Percentiles rank a stretch among this genome's conserved stretches.
Conservation (phyloP, 2,797 vertebrate species). For the Nyctalus aviator region DNA sequence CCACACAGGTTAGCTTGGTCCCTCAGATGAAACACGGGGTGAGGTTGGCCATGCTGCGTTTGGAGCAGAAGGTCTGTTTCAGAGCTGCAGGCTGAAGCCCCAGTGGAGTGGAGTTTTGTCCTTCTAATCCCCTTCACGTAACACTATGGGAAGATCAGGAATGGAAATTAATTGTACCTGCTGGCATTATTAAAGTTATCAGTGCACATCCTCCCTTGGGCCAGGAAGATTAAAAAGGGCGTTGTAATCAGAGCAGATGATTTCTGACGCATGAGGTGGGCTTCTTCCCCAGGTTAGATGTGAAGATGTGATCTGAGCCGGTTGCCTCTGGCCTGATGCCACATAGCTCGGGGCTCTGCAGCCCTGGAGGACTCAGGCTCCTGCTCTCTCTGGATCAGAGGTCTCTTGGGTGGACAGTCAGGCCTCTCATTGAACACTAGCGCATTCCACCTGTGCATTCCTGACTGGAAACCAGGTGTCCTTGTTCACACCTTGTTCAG, state of each 20-base stretch:
- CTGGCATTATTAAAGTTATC: slow-evolving; percentile 61
- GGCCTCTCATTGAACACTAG: background rate
- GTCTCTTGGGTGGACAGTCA: background rate
- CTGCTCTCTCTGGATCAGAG: background rate
- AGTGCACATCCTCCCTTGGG: slow-evolving; percentile 39
- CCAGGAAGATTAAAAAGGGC: slow-evolving; percentile 39
- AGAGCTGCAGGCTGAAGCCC: slow-evolving; percentile 32
- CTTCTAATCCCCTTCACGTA: slow-evolving; percentile 64
- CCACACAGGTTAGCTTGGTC: background rate
- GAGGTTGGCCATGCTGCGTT: background rate
- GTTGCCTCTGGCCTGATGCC: slow-evolving; percentile 18
- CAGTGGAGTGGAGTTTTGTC: slow-evolving; percentile 58
- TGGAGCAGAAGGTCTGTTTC: background rate
- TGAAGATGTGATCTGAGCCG: background rate
- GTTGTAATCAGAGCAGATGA: slow-evolving; percentile 46
- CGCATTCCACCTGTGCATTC: background rate
- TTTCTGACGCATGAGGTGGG: background rate
- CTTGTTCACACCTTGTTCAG: background rate
- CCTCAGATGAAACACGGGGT: background rate
- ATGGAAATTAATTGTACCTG: slow-evolving; percentile 56
- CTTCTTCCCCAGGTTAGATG: background rate
- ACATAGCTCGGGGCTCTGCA: background rate
- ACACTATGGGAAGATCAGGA: slow-evolving; percentile 14
- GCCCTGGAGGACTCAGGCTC: background rate
- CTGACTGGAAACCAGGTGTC: background rate